These are phyloP conservation scores for Drosophila tsacasi DNA, from an alignment of 1,140 invertebrate genomes.

Conservation along the genomic window DNA sequence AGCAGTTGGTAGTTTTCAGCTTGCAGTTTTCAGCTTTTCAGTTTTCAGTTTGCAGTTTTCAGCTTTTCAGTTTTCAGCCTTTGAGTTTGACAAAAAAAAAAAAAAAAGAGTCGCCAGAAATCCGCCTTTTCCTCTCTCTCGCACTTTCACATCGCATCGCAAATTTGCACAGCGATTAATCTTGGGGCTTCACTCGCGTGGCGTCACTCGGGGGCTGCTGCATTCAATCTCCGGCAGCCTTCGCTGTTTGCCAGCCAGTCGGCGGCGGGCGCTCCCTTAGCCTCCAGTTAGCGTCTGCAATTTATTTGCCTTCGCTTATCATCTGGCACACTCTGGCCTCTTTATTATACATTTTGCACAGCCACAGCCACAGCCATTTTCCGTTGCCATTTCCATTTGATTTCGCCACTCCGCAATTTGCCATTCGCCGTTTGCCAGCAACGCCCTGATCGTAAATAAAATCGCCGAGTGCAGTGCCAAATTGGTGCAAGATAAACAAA, in stretches of 20 bases:
- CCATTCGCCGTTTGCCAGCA: conserved; percentile 58
- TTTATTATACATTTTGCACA: conserved; percentile 36
- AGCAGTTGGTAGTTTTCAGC: conserved; percentile 25
- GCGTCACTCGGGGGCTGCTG: conserved; percentile 56
- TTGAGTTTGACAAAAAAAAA: neutral
- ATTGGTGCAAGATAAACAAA: conserved; percentile 62
- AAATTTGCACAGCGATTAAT: conserved; percentile 73
- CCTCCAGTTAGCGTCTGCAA: conserved; percentile 26
- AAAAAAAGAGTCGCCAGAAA: conserved; percentile 41
- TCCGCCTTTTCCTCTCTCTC: conserved; percentile 22
- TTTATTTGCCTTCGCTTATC: conserved; percentile 70
- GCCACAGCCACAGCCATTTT: conserved; percentile 14
- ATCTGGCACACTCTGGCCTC: conserved; percentile 58
- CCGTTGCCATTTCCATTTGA: conserved; percentile 28
- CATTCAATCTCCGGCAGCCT: conserved; percentile 70
- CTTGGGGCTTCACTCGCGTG: conserved; percentile 53
- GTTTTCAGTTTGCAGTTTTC: conserved; percentile 8
- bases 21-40: conserved; percentile 16
- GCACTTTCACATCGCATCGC: conserved; percentile 75
- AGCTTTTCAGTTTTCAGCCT: conserved; percentile 5
- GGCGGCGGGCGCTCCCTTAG: conserved; percentile 18
- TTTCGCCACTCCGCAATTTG: conserved; percentile 43
- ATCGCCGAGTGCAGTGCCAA: conserved; percentile 54
- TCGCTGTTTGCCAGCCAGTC: conserved; percentile 33
- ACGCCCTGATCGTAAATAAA: conserved; percentile 69